Conservation (phyloP, 1,140 invertebrate species). For the Drosophila orosa region DNA sequence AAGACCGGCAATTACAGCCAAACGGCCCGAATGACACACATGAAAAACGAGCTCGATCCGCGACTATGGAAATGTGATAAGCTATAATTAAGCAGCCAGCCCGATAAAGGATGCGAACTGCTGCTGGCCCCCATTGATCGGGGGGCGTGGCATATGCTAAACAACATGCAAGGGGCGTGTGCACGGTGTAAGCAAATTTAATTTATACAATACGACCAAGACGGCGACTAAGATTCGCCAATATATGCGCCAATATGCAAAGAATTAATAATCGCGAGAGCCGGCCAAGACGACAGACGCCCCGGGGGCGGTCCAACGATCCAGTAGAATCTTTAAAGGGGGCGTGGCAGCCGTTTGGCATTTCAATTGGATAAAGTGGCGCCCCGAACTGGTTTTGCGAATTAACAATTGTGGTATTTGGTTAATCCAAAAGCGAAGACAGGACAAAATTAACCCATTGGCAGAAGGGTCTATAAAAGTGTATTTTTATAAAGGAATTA, state of each 20-base stretch:
- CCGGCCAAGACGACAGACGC: slow-evolving; percentile 9
- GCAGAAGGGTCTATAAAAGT: neutral
- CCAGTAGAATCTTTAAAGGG: slow-evolving; percentile 13
- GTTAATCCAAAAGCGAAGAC: slow-evolving; percentile 33
- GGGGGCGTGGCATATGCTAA: slow-evolving; percentile 80
- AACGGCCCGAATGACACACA: slow-evolving; percentile 67
- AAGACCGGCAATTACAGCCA: slow-evolving; percentile 35
- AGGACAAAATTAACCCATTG: slow-evolving; percentile 33
- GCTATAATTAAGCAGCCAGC: slow-evolving; percentile 75
- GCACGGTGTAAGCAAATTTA: slow-evolving; percentile 78
- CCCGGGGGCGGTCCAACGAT: slow-evolving; percentile 10
- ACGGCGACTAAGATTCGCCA: neutral
- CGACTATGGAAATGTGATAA: slow-evolving; percentile 82
- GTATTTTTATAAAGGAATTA: slow-evolving; percentile 9
- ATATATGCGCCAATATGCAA: slow-evolving; percentile 65
- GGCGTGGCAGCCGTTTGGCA: slow-evolving; percentile 68
- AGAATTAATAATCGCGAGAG: slow-evolving; percentile 76
- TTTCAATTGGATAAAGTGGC: slow-evolving; percentile 79
- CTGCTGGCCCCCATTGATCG: slow-evolving; percentile 13
- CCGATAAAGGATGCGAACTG: slow-evolving; percentile 54
- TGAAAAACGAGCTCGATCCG: slow-evolving; percentile 80
- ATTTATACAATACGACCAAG: slow-evolving; percentile 70
- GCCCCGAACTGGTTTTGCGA: slow-evolving; percentile 67
- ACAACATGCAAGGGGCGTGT: slow-evolving; percentile 82
- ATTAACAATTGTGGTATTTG: slow-evolving; percentile 52